Evolutionary conservation across 2,113 vertebrate genomes (phyloP).

Genomic region (Oreotrochilus melanogaster): DNA sequence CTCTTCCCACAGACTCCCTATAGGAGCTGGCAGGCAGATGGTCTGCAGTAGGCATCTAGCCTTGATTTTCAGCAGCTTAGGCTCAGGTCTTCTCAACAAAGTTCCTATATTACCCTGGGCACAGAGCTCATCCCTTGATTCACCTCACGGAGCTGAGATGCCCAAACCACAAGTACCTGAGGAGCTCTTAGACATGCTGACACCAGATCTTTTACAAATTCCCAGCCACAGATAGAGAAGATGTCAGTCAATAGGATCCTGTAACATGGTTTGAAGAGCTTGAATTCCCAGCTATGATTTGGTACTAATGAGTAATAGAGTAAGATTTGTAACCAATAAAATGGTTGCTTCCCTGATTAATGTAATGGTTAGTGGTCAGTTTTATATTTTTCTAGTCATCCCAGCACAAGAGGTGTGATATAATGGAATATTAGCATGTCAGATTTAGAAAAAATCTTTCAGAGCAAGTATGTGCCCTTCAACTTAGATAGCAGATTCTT

Average conservation of each 20-base stretch:
- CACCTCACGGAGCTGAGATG: not conserved
- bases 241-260: not conserved
- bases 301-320: not conserved
- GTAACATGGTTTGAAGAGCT: not conserved
- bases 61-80: not conserved
- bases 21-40: not conserved
- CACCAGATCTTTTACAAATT: not conserved
- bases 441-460: not conserved
- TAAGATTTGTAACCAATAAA: not conserved
- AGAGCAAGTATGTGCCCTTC: not conserved
- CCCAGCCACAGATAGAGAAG: not conserved
- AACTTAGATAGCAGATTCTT: not conserved
- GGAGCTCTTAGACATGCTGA: not conserved
- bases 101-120: not conserved
- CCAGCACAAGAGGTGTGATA: not conserved
- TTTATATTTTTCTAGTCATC: not conserved
- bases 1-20: not conserved
- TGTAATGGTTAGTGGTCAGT: not conserved
- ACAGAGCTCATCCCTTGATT: not conserved
- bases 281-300: not conserved
- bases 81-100: not conserved
- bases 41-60: not conserved
- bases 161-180: not conserved
- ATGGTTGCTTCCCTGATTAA: not conserved
- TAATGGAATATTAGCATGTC: not conserved